Evolutionary conservation across 2,797 vertebrate species (phyloP).

Genomic region (Delichon dasypus): DNA sequence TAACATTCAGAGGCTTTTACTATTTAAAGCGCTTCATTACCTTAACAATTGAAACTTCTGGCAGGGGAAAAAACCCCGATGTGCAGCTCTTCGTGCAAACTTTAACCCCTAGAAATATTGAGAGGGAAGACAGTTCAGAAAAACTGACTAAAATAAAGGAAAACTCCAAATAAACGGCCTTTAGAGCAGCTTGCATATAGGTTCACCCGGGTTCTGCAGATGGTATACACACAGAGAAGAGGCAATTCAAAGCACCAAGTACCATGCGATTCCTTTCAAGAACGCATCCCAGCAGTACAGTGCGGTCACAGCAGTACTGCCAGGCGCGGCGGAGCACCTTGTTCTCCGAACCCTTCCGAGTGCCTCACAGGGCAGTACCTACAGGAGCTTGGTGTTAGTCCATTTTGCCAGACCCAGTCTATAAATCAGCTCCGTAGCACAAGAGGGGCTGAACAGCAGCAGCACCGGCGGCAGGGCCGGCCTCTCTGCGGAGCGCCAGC

Average conservation of each 20-base stretch:
- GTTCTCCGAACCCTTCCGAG: neutral
- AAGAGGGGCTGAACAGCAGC: accelerated
- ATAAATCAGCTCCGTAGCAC: accelerated
- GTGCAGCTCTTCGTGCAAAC: neutral
- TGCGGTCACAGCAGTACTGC: accelerated
- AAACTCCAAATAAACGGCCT: neutral
- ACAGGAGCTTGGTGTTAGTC: neutral
- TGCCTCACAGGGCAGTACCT: neutral
- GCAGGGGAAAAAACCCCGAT: neutral
- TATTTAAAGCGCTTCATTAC: neutral
- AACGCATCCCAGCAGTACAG: neutral
- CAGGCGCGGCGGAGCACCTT: neutral
- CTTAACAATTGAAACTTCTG: neutral
- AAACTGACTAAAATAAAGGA: neutral
- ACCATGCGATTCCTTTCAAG: accelerated
- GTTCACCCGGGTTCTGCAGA: neutral
- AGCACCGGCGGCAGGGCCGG: neutral
- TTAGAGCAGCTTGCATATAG: accelerated
- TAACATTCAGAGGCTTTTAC: neutral
- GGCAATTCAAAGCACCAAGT: neutral
- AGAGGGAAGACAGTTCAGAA: neutral
- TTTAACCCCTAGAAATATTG: neutral
- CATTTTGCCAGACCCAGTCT: accelerated
- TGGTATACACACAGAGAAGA: accelerated
- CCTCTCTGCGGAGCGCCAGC: too few species aligned